These are phyloP conservation scores for Eriosoma lanigerum DNA, from an alignment of 1,140 invertebrate genomes.

Conservation along the genomic window DNA sequence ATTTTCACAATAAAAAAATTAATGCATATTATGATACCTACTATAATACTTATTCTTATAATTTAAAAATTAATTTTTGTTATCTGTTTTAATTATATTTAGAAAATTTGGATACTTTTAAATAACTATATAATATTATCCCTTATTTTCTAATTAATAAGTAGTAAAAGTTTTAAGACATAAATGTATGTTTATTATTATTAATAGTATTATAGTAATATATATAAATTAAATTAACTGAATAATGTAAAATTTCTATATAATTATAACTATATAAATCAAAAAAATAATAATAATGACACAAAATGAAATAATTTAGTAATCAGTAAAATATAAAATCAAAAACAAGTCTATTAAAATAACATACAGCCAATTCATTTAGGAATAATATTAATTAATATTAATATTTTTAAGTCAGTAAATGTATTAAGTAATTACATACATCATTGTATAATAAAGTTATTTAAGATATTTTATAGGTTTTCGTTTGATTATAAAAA, in stretches of 20 bases:
- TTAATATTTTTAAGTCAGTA: no score
- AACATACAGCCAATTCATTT: conserved; percentile 21
- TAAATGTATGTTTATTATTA: background rate
- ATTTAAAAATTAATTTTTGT: background rate
- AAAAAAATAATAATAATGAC: background rate
- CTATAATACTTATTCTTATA: background rate
- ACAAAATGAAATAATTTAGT: conserved; percentile 10
- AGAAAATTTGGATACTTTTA: background rate
- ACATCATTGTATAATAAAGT: no score
- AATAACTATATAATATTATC: no score
- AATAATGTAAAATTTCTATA: background rate
- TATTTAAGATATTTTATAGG: no score
- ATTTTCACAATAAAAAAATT: background rate
- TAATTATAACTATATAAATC: background rate
- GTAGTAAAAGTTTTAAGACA: no score
- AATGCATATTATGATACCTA: background rate
- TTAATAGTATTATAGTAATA: background rate
- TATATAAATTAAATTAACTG: background rate
- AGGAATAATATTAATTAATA: conserved; percentile 2
- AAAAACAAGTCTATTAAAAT: background rate
- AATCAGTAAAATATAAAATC: conserved; percentile 7
- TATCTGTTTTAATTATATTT: background rate
- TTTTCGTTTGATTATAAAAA: conserved; percentile 34
- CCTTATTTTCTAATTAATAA: no score
- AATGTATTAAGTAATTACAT: no score